Base-by-base conservation (phyloP, 2,113 vertebrate genomes). In the Sterna hirundo region DNA sequence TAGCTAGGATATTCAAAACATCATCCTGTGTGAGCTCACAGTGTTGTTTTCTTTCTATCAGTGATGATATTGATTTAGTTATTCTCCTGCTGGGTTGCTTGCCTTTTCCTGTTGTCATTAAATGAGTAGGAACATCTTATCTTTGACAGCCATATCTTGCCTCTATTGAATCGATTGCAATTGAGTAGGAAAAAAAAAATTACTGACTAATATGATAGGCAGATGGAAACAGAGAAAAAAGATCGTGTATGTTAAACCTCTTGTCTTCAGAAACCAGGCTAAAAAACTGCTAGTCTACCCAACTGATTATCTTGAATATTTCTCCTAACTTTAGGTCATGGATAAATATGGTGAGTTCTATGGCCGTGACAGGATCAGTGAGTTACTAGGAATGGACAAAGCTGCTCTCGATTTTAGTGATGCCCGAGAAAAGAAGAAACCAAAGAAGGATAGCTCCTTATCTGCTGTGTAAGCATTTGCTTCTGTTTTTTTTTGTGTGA, bases 311-410 rank as follows among this genome's bases (percentile, higher is more conserved):
- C 34, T 66, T 69, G 11, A 77, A 34, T 79, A 46, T 91, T 95
- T 15, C 36, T 91, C 47, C 55, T 58, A 34, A 58, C 13, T 81
- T 77, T 94, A 99, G 99, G 99, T 99, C 62, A 99, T 99, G 99
- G 99, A 99, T 97, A 99, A 99, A 90, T 99, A 99, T 4, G 99
- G 99, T 15, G 99, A 99, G 89, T 99, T 99, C 96, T 99, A 99
- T 18, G 99, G 99, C 27, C 98, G 99, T 77, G 99, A 99, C 86
- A 98, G 99, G 75, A 99, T 99, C 97, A 99, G 99, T 32, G 99
- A 99, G 91, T 96, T 99, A 60, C 97, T 99, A 10, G 99, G 99
- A 81, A 99, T 99, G 99, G 99, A 99, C 96, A 99, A 99, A 96
- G 99, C 99, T 16, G 99, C 99, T 15, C 97, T 99, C 62, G 99